phyloP scores from a whole-genome alignment of 2,888 invertebrate genomes.

The Metalampra italica region DNA sequence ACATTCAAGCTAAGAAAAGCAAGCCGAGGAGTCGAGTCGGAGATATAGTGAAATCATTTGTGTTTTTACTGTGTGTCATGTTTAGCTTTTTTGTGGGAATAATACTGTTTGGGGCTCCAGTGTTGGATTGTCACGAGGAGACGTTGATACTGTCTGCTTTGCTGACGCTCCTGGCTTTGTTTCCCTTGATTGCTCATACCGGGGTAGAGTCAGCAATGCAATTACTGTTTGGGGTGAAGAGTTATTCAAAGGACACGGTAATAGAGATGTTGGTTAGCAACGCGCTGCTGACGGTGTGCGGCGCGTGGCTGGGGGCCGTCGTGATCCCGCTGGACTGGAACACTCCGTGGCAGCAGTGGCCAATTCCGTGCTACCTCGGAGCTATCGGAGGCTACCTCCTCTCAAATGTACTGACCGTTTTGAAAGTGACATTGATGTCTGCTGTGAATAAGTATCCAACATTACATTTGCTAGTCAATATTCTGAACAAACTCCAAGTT shows the following conservation, averaged over 20 bases:
- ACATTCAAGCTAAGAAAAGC: conserved; percentile 49
- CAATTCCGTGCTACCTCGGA: conserved; percentile 84
- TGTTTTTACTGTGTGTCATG: conserved; percentile 64
- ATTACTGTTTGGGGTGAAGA: conserved; percentile 72
- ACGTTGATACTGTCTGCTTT: conserved; percentile 82
- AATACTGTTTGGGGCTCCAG: conserved; percentile 84
- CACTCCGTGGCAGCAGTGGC: conserved; percentile 91
- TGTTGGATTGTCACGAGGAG: conserved; percentile 80
- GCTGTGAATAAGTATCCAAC: conserved; percentile 57
- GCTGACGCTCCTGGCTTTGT: conserved; percentile 79
- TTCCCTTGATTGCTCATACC: conserved; percentile 80
- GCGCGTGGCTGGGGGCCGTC: conserved; percentile 91
- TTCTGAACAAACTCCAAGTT: conserved; percentile 45
- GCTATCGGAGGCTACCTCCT: conserved; percentile 80
- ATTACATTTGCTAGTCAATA: conserved; percentile 44
- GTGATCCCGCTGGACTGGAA: conserved; percentile 96
- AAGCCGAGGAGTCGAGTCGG: conserved; percentile 61
- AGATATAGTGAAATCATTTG: conserved; percentile 70
- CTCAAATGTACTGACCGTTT: conserved; percentile 75
- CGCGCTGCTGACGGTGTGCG: conserved; percentile 80
- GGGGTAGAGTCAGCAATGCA: conserved; percentile 78
- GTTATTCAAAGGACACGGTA: conserved; percentile 69
- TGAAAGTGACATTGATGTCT: conserved; percentile 55
- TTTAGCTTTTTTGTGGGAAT: conserved; percentile 78
- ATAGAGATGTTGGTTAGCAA: conserved; percentile 78